Base-by-base conservation (phyloP, 2,113 vertebrate species). In the Ascaphus truei region DNA sequence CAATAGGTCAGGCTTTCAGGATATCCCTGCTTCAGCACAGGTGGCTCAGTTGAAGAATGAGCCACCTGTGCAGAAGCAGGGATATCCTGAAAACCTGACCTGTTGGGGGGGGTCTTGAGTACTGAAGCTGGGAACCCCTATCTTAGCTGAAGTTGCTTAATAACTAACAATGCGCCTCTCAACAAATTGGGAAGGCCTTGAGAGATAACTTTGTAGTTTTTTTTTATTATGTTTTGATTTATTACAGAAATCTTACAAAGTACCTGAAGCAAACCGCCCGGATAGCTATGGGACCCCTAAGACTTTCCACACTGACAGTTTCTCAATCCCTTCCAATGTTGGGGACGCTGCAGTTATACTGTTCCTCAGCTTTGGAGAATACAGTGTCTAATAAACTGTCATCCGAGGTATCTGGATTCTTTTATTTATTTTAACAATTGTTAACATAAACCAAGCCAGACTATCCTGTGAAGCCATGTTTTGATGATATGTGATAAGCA, bases 231-330 rank as follows among this genome's bases (percentile, higher is more conserved):
- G 29, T 25, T 51, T 26, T 30, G 3, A 71, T 83, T 58, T 65
- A 7, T 84, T 45, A 58, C 82, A 94, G 93, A 72, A 92, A 88
- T 16, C 80, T 98, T 65, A 81, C 96, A 41, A 96, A 94, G 52
- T 98, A 96, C 76, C 79, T 99, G 75, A 99, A 98, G 71, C 97
- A 98, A 76, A 98, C 94, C 0, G 94, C 93, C 0, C 89, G 96
- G 11, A 93, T 98, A 5, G 93, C 93, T 18, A 66, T 98, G 72
- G 96, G 95, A 45, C 95, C 96, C 0, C 79, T 99, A 29, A 91
- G 95, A 3, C 89, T 99, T 58, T 96, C 96, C 43, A 98, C 95
- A 0, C 81, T 98, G 59, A 95, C 92, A 0, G 85, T 98, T 20
- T 94, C 92, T 7, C 94, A 94, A 62, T 84, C 88, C 3, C 74